Base-by-base conservation (phyloP, 1,140 invertebrate species). In the Euura saliciscinereae region DNA sequence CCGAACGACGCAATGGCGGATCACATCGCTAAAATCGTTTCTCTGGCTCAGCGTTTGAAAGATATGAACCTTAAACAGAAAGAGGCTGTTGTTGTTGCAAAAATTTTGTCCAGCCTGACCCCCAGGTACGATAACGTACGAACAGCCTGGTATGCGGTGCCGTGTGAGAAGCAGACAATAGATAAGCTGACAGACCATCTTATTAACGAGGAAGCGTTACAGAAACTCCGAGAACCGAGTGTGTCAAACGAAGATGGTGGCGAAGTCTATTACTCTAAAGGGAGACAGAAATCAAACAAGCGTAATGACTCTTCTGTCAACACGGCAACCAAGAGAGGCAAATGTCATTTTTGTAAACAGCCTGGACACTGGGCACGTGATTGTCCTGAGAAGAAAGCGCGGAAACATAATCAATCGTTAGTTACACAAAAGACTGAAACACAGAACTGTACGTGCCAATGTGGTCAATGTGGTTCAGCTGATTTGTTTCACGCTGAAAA, bases 101-200 rank as follows among this genome's bases (percentile, higher is more conserved):
- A 73, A 66, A 74, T 73, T 45, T 13, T 77, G 6, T 64, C 65
- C 28, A 75, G 74, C 59, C 11, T 75, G 42, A 59, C 65, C 10
- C 44, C 70, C 8, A 73, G 72, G 66, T 77, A 72, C 46, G 65
- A 77, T 46, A 77, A 72, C 46, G 69, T 77, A 28, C 51, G 71
- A 45, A 75, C 67, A 43, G 76, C 72, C 10, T 77, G 74, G 76
- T 75, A 77, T 68, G 74, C 74, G 10, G 68, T 73, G 3, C 66
- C 70, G 64, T 68, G 43, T 64, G 66, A 65, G 3, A n/a, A 69
- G 11, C 69, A 71, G 68, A 75, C 71, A 43, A 42, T 75, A n/a
- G 71, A 77, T n/a, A 77, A 71, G 46, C 51, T 77, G 28, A 71
- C 65, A 13, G 68, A 42, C 43, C 66, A 75, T 69, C 51, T 77